Evolutionary conservation across 1,140 invertebrate genomes (phyloP), one percentile per base, ranked within the genome.

Genomic region (Philopotamus ludificatus): DNA sequence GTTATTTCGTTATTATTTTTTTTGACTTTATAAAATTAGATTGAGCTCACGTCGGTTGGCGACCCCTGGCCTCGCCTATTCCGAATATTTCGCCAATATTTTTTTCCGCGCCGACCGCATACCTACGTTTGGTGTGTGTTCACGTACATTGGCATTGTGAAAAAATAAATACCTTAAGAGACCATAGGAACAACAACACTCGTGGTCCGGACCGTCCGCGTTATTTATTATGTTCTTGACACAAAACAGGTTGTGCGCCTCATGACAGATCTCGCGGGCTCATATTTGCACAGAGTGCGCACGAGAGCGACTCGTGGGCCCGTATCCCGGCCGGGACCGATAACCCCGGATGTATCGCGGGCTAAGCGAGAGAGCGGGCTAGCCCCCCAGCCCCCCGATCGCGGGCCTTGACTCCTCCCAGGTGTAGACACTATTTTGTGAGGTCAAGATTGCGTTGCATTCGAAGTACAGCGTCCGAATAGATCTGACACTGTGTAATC

Each of bases 201-300:
- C 55, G 2, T 16, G 22, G 42, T 49, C 41, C 53, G 39, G 22
- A 47, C 39, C 41, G 54, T 51, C 50, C 58, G 23, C 41, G 57
- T 60, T 66, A 45, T 66, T 66, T 66, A 66, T 66, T 61, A 54
- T 66, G 34, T 50, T 59, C 64, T 66, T 66, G 64, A 66, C 57
- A 60, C 51, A 66, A 66, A 66, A 55, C 47, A 47, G 64, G 39
- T 66, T 55, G 22, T 50, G 47, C 49, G 64, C 47, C 47, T 45
- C 34, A 39, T 50, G 34, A 65, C 50, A 55, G 25, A 65, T 55
- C 41, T 42, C 55, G 28, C 50, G 54, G 51, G 51, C 25, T 23
- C 28, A 58, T 65, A 57, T 65, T 63, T 63, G 54, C 61, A 54
- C 44, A 54, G 20, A 53, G 41, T 44, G 55, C 58, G 49, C 60